A percentile compares a stretch with the other conserved stretches of the same genome.
Conservation (phyloP, 2,113 vertebrate genomes). For the Atractosteus spatula region DNA sequence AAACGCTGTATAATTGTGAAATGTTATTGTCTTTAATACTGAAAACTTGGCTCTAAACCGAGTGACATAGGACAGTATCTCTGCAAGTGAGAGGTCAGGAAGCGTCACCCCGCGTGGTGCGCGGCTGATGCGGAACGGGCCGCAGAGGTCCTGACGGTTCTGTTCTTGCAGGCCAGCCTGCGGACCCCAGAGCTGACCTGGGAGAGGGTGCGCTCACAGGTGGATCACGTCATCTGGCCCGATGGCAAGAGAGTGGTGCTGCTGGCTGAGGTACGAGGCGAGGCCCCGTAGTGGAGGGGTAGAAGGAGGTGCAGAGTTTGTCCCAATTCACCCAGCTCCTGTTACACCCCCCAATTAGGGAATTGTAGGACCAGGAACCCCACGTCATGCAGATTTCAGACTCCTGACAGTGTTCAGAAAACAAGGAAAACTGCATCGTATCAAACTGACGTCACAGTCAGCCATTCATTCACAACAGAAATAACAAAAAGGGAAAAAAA, state of each 20-base stretch:
- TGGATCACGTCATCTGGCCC: conserved; percentile 97
- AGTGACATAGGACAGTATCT: too few species aligned
- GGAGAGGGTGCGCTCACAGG: conserved; percentile 96
- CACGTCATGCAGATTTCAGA: too few species aligned
- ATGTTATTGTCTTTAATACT: background rate
- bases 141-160: conserved; percentile 7
- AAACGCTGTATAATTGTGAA: background rate
- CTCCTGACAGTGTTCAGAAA: too few species aligned
- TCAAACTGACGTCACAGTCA: too few species aligned
- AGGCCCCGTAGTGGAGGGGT: background rate
- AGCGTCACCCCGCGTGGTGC: background rate
- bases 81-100: too few species aligned
- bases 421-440: too few species aligned
- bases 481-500: too few species aligned
- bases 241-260: conserved; percentile 94
- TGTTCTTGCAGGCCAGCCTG: conserved; percentile 79
- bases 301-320: background rate
- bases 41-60: background rate
- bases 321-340: background rate
- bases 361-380: too few species aligned
- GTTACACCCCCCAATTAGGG: too few species aligned
- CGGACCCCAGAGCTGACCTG: conserved; percentile 95
- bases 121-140: conserved; percentile 1
- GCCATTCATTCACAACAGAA: too few species aligned
- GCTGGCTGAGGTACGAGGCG: conserved; percentile 82